A percentile compares a stretch with the other conserved stretches of the same genome.
Evolutionary conservation across 2,113 vertebrate species (phyloP).

Genomic region (Syngnathus typhle): DNA sequence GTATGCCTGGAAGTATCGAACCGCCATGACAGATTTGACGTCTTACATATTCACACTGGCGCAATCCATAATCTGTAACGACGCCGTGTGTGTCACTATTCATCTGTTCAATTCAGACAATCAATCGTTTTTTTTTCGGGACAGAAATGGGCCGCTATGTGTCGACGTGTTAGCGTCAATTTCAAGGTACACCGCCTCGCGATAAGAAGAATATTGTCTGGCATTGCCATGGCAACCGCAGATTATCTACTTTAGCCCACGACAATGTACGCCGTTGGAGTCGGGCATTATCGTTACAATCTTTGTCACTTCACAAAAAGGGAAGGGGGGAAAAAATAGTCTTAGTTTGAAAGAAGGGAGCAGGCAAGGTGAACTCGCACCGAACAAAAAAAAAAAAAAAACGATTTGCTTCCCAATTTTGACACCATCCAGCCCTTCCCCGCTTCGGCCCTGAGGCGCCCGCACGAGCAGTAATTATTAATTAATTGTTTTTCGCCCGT

Average conservation of each 20-base stretch:
- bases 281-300: background rate
- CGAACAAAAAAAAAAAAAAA: constrained; percentile 9
- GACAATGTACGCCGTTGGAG: background rate
- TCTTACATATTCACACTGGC: background rate
- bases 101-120: background rate
- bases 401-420: constrained; percentile 4
- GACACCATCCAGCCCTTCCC: background rate
- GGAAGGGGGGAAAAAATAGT: background rate
- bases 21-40: background rate
- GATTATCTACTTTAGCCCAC: background rate
- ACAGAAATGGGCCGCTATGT: background rate
- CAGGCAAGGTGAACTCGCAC: background rate
- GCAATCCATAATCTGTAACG: background rate
- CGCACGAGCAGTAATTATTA: constrained; percentile 45
- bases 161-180: too few relatives aligned
- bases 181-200: background rate
- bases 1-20: background rate
- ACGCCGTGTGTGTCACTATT: background rate
- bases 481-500: constrained; percentile 54
- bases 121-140: background rate
- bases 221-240: background rate
- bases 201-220: background rate
- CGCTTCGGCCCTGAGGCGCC: constrained; percentile 14
- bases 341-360: background rate
- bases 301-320: background rate